phyloP scores from a whole-genome alignment of 2,888 invertebrate genomes.

The Tridacna crocea region DNA sequence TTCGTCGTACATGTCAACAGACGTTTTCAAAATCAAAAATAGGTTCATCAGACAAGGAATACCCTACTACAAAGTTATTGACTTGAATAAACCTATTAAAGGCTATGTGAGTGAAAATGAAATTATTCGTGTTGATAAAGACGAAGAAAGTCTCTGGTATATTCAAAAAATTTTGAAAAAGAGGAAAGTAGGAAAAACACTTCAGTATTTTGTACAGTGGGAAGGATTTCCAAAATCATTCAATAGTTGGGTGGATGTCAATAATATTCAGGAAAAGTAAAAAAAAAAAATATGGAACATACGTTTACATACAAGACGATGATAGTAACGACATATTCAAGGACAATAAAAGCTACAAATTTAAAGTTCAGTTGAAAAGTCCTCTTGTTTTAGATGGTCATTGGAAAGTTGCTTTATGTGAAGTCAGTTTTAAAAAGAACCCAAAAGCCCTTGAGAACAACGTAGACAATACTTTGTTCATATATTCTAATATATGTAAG shows the following conservation, averaged over 20 bases:
- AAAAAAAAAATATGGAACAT: constrained; percentile 44
- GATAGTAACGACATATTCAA: constrained; percentile 39
- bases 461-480: constrained; percentile 23
- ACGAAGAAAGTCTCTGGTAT: constrained; percentile 48
- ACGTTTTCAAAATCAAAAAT: constrained; percentile 43
- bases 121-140: constrained; percentile 32
- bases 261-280: constrained; percentile 41
- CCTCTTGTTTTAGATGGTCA: constrained; percentile 43
- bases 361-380: constrained; percentile 44
- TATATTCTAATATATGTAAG: constrained; percentile 44
- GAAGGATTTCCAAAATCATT: constrained; percentile 39
- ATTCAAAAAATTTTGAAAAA: constrained; percentile 47
- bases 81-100: constrained; percentile 34
- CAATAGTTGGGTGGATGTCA: constrained; percentile 37
- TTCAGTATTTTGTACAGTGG: constrained; percentile 43
- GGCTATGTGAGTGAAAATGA: constrained; percentile 39
- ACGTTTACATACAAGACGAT: constrained; percentile 33
- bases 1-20: constrained; percentile 49
- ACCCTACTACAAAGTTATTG: constrained; percentile 41
- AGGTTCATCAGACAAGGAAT: constrained; percentile 42
- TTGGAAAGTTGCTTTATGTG: constrained; percentile 50
- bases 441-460: constrained; percentile 19
- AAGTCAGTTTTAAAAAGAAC: constrained; percentile 29
- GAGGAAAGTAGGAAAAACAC: constrained; percentile 40
- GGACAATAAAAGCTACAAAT: constrained; percentile 38